Evolutionary conservation across 1,140 invertebrate species (phyloP).

Genomic region (Aphaenogaster ashmeadi): DNA sequence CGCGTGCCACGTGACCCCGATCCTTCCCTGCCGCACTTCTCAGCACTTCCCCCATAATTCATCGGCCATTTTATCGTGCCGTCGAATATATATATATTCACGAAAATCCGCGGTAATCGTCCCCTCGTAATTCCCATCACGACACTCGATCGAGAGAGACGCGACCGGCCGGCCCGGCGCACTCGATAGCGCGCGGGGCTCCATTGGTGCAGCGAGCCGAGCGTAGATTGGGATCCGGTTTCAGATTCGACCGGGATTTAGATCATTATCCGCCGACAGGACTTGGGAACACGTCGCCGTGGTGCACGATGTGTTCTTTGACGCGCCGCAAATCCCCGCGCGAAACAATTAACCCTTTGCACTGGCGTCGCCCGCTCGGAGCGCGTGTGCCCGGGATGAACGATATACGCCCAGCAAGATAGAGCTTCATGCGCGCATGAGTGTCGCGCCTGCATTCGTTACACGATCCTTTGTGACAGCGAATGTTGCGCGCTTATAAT

Average conservation of each 20-base stretch:
- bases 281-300: slow-evolving; percentile 73
- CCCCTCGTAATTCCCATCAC: slow-evolving; percentile 69
- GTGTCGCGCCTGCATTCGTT: slow-evolving; percentile 48
- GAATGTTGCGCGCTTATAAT: slow-evolving; percentile 34
- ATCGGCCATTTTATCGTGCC: slow-evolving; percentile 76
- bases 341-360: slow-evolving; percentile 74
- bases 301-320: slow-evolving; percentile 72
- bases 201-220: slow-evolving; percentile 45
- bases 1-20: slow-evolving; percentile 74
- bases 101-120: slow-evolving; percentile 78
- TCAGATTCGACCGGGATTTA: slow-evolving; percentile 74
- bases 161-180: neutral
- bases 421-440: slow-evolving; percentile 11
- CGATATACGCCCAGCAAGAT: slow-evolving; percentile 28
- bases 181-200: slow-evolving; percentile 34
- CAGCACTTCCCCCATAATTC: slow-evolving; percentile 71
- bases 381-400: slow-evolving; percentile 16
- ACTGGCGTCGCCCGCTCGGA: slow-evolving; percentile 42
- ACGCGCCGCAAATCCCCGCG: slow-evolving; percentile 74
- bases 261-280: slow-evolving; percentile 74
- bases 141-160: slow-evolving; percentile 64
- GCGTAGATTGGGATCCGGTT: slow-evolving; percentile 68
- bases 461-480: slow-evolving; percentile 35
- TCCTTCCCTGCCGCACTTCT: slow-evolving; percentile 51
- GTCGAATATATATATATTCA: slow-evolving; percentile 78